Evolutionary conservation across 2,888 invertebrate species (phyloP).

Genomic region (Microplitis manilae): DNA sequence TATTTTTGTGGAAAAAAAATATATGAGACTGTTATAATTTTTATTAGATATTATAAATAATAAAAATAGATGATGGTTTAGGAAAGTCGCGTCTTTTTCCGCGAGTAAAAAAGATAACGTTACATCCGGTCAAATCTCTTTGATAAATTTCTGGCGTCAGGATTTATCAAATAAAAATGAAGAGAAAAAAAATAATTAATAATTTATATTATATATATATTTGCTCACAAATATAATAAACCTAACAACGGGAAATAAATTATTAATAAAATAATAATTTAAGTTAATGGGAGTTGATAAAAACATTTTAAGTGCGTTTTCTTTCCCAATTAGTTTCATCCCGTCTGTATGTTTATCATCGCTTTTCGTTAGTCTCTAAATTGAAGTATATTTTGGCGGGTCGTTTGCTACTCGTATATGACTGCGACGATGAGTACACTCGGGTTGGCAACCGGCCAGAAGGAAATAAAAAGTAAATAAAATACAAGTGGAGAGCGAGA

Average conservation of each 20-base stretch:
- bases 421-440: neutral
- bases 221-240: neutral
- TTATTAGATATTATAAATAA: neutral
- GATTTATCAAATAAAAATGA: neutral
- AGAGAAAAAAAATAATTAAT: neutral
- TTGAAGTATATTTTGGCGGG: conserved; percentile 34
- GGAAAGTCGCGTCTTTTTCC: conserved; percentile 22
- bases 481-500: neutral
- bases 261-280: neutral
- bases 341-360: conserved; percentile 23
- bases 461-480: neutral
- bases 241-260: neutral
- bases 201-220: neutral
- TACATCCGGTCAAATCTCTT: conserved; percentile 26
- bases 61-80: neutral
- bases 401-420: conserved; percentile 12
- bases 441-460: conserved; percentile 21
- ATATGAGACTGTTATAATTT: neutral
- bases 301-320: conserved; percentile 2
- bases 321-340: conserved; percentile 10
- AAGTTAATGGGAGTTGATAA: conserved; percentile 14
- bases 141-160: conserved; percentile 14
- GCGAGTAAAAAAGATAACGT: conserved; percentile 22
- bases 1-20: conserved; percentile 20
- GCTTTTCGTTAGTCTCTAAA: conserved; percentile 12